These are phyloP conservation scores for Cyrtorhinus lividipennis DNA, from an alignment of 1,140 invertebrate species.

Conservation along the genomic window DNA sequence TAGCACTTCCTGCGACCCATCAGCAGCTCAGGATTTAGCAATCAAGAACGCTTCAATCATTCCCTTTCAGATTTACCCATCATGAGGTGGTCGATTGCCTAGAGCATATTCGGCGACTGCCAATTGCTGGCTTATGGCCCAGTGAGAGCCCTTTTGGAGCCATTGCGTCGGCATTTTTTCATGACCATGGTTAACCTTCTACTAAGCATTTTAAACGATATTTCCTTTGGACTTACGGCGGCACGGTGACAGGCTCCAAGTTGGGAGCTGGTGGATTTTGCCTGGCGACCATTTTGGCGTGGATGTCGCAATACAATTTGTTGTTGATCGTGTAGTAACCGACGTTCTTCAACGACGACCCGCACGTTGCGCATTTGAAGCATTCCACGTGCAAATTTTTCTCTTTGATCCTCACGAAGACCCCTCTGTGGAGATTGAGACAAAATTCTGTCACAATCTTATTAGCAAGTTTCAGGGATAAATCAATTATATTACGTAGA, in stretches of 20 bases:
- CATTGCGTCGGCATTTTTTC: too few relatives aligned
- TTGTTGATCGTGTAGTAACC: slow-evolving; percentile 92
- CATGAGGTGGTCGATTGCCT: too few relatives aligned
- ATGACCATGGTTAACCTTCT: too few relatives aligned
- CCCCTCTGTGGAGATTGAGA: slow-evolving; percentile 57
- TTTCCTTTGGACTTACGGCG: slow-evolving; percentile 70
- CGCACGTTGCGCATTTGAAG: slow-evolving; percentile 92
- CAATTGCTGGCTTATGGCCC: too few relatives aligned
- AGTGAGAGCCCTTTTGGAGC: too few relatives aligned
- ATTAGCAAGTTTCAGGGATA: slow-evolving; percentile 7
- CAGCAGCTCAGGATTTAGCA: too few relatives aligned
- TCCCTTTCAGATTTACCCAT: too few relatives aligned
- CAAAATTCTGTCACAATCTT: slow-evolving; percentile 6
- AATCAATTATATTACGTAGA: too few relatives aligned
- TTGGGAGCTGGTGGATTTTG: slow-evolving; percentile 61
- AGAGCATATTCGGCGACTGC: too few relatives aligned
- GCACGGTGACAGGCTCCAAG: slow-evolving; percentile 59
- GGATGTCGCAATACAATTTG: slow-evolving; percentile 91
- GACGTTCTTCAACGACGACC: slow-evolving; percentile 86
- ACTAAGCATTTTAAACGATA: too few relatives aligned
- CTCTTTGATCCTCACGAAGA: slow-evolving; percentile 91
- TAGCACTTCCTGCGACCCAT: too few relatives aligned
- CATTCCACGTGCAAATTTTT: slow-evolving; percentile 93
- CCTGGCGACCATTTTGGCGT: slow-evolving; percentile 76
- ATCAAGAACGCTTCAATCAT: too few relatives aligned